These are phyloP conservation scores for Limonius californicus DNA, from an alignment of 1,140 invertebrate genomes.

Conservation along the genomic window DNA sequence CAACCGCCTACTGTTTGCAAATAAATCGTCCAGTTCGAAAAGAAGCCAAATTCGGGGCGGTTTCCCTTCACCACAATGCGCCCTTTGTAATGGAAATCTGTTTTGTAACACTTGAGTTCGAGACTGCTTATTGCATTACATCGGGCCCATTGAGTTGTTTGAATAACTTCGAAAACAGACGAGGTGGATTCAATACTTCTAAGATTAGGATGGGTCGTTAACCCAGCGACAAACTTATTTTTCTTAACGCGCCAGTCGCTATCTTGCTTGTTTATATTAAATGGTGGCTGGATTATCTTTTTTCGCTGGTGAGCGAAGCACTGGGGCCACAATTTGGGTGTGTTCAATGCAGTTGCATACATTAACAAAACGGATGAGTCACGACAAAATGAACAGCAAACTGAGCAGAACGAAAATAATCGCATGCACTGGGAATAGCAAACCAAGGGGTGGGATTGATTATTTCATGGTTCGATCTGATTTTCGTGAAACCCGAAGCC, in stretches of 20 bases:
- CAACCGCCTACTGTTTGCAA: constrained; percentile 19
- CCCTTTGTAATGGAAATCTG: constrained; percentile 24
- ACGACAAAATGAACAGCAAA: constrained; percentile 12
- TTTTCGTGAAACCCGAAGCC: neutral
- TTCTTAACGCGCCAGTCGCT: constrained; percentile 1
- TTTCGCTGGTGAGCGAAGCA: neutral
- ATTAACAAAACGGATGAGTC: constrained; percentile 10
- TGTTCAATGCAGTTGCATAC: constrained; percentile 15
- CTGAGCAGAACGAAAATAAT: constrained; percentile 15
- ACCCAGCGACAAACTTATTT: constrained; percentile 21
- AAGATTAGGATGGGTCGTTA: constrained; percentile 35
- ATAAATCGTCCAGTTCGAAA: constrained; percentile 16
- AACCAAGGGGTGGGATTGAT: neutral
- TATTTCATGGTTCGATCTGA: neutral
- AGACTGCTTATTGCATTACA: constrained; percentile 17
- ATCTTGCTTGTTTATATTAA: neutral
- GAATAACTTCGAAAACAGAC: constrained; percentile 12
- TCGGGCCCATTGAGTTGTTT: constrained; percentile 13
- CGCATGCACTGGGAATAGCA: constrained; percentile 7
- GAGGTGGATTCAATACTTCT: constrained; percentile 24
- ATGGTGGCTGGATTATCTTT: neutral
- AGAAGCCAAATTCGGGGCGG: too few species aligned
- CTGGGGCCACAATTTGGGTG: constrained; percentile 17
- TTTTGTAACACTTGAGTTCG: constrained; percentile 20
- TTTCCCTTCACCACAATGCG: constrained; percentile 16